These are phyloP conservation scores for Magallana nippona DNA, from an alignment of 2,888 invertebrate species.

Conservation along the genomic window DNA sequence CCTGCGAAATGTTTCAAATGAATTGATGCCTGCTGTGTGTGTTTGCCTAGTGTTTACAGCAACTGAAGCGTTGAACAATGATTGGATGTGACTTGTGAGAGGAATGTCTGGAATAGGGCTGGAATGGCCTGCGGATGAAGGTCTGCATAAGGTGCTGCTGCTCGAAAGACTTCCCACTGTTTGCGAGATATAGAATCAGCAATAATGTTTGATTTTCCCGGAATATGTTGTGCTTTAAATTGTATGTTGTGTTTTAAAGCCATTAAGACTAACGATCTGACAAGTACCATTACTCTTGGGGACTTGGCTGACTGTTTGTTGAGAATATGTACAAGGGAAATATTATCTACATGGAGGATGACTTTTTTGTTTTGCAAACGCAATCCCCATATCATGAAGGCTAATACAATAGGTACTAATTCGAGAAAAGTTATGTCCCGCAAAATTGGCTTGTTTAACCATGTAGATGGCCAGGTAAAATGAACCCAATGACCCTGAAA, in stretches of 20 bases:
- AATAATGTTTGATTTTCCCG: not conserved
- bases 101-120: not conserved
- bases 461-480: not conserved
- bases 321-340: conserved; percentile 2
- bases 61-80: too few relatives aligned
- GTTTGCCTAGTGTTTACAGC: too few relatives aligned
- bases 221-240: conserved; percentile 21
- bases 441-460: not conserved
- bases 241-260: not conserved
- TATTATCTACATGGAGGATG: not conserved
- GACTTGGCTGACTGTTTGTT: not conserved
- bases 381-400: not conserved
- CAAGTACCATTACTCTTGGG: not conserved
- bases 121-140: not conserved
- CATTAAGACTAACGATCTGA: not conserved
- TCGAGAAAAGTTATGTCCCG: conserved; percentile 14
- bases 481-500: not conserved
- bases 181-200: conserved; percentile 12
- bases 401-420: not conserved
- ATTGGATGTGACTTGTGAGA: too few relatives aligned
- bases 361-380: not conserved
- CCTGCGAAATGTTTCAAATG: too few relatives aligned
- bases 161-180: not conserved
- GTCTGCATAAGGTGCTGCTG: not conserved
- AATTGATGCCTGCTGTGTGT: too few relatives aligned